Conservation (phyloP, 2,888 invertebrate genomes). For the Seladonia tumulorum region DNA sequence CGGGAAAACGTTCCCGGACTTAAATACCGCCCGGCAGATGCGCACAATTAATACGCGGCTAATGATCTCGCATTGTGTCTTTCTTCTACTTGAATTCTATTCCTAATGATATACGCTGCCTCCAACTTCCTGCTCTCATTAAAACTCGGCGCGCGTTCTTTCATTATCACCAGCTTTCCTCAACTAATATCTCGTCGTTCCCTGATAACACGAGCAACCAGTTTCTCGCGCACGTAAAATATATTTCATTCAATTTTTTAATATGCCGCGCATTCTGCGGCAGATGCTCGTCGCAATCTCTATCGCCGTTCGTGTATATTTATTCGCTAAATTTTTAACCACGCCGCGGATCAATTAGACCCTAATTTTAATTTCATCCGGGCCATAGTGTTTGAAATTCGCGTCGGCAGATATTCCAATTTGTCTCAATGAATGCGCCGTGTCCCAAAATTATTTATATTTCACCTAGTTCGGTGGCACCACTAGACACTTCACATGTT, state of each 20-base stretch:
- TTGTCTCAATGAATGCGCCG: neutral
- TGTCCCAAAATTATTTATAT: too few species aligned
- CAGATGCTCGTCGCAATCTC: neutral
- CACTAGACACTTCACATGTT: too few species aligned
- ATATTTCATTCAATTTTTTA: neutral
- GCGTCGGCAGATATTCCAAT: neutral
- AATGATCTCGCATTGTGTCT: neutral
- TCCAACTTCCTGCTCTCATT: conserved; percentile 1
- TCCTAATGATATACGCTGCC: conserved; percentile 3
- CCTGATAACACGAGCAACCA: neutral
- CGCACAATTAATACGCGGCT: neutral
- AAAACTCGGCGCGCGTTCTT: neutral
- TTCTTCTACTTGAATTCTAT: neutral
- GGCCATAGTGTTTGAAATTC: neutral
- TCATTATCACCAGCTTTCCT: neutral
- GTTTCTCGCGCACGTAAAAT: neutral
- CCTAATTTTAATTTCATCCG: neutral
- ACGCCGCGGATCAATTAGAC: neutral
- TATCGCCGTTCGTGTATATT: neutral
- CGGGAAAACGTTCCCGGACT: neutral
- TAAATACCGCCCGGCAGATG: neutral
- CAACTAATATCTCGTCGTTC: conserved; percentile 3
- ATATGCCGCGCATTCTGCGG: neutral
- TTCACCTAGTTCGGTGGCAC: too few species aligned
- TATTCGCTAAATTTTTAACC: neutral